Percentiles rank a stretch among this genome's conserved stretches.
Conservation (phyloP, 1,140 invertebrate genomes). For the Drosophila tristis region DNA sequence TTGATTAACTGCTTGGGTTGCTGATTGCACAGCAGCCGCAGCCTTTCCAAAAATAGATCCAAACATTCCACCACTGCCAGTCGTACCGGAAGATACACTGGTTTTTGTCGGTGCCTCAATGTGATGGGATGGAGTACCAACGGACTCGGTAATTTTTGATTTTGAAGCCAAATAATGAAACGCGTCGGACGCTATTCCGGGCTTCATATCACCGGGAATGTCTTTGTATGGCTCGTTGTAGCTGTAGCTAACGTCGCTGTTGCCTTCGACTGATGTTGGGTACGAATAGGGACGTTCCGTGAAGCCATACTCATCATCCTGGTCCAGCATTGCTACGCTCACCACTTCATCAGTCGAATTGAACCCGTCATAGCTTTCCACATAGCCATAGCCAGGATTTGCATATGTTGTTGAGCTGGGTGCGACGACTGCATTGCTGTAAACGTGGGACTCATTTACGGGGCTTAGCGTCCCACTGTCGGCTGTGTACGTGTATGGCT, state of each 20-base stretch:
- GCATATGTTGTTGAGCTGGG: slow-evolving; percentile 4
- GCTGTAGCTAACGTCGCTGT: slow-evolving; percentile 2
- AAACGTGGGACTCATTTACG: background rate
- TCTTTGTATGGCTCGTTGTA: slow-evolving; percentile 12
- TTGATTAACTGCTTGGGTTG: slow-evolving; percentile 84
- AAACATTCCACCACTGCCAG: slow-evolving; percentile 59
- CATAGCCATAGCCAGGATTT: slow-evolving; percentile 13
- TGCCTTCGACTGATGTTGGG: background rate
- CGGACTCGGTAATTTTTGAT: background rate
- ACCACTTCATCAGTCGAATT: slow-evolving; percentile 21
- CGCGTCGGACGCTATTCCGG: background rate
- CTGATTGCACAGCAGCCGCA: slow-evolving; percentile 83
- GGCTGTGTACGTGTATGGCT: background rate
- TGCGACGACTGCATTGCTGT: background rate
- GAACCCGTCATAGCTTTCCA: slow-evolving; percentile 27
- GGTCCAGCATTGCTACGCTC: background rate
- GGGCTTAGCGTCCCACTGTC: background rate
- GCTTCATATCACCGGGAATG: slow-evolving; percentile 1
- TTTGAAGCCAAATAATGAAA: slow-evolving; percentile 7
- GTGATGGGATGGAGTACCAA: background rate
- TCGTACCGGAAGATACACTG: background rate
- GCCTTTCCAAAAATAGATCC: slow-evolving; percentile 74
- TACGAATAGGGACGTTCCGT: slow-evolving; percentile 18
- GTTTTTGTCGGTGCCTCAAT: slow-evolving; percentile 41
- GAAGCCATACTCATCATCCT: slow-evolving; percentile 45